Percentiles rank a stretch among this genome's conserved stretches.
phyloP scores from a whole-genome alignment of 2,113 vertebrate species.

The Zingel zingel region DNA sequence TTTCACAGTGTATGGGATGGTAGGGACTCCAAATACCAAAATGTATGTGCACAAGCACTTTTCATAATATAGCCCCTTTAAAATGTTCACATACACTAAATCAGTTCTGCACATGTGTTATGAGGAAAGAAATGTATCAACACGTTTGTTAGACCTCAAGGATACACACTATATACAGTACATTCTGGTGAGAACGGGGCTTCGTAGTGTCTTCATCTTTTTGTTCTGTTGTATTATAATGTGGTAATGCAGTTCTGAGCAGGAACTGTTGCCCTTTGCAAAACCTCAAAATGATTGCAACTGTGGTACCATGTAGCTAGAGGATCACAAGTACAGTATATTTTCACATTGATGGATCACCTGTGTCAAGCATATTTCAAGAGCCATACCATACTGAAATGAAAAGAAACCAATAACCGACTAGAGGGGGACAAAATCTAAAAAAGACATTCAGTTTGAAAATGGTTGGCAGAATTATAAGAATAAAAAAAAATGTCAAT shows the following conservation, averaged over 20 bases:
- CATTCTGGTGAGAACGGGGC: neutral
- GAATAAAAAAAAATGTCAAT: neutral
- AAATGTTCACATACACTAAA: neutral
- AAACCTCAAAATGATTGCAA: neutral
- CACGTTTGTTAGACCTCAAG: neutral
- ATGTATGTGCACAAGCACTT: too few relatives aligned
- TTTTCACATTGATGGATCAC: conserved; percentile 19
- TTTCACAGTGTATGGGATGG: too few relatives aligned
- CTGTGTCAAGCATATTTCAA: conserved; percentile 8
- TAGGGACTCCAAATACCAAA: too few relatives aligned
- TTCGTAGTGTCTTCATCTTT: neutral
- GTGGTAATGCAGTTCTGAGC: neutral
- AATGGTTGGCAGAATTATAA: neutral
- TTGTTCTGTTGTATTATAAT: neutral
- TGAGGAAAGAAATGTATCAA: neutral
- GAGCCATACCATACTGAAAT: neutral
- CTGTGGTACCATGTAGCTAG: neutral
- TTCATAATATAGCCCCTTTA: too few relatives aligned
- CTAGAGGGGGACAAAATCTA: neutral
- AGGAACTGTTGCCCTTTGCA: neutral
- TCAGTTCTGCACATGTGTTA: neutral
- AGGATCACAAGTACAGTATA: conserved; percentile 4
- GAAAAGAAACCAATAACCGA: conserved; percentile 15
- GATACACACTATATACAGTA: neutral
- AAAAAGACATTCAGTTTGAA: neutral